A percentile compares a stretch with the other conserved stretches of the same genome.
These are phyloP conservation scores for Steatornis caripensis DNA, from an alignment of 2,113 vertebrate genomes.

Conservation along the genomic window DNA sequence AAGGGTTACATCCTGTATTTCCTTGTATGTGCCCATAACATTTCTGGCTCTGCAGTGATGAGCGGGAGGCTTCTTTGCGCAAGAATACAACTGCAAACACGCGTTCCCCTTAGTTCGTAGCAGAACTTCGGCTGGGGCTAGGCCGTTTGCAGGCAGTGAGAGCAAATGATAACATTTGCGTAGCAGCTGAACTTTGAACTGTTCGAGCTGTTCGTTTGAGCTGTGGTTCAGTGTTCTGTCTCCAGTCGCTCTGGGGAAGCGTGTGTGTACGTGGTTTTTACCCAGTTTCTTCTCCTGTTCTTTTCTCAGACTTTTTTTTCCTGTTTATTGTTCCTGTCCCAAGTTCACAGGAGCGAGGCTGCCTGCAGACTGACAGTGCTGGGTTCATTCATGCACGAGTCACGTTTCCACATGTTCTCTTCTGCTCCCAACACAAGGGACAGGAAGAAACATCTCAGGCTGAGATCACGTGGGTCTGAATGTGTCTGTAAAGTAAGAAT, in stretches of 20 bases:
- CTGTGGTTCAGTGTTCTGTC: neutral
- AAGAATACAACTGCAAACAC: neutral
- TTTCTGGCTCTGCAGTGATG: neutral
- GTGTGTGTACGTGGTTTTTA: neutral
- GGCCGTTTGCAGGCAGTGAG: neutral
- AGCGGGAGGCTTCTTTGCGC: neutral
- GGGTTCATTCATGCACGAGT: neutral
- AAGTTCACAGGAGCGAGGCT: neutral
- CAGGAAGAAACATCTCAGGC: neutral
- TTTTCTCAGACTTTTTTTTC: neutral
- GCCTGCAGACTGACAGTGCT: neutral
- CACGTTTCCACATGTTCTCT: neutral
- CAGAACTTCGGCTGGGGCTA: neutral
- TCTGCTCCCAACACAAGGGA: neutral
- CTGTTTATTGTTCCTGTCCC: neutral
- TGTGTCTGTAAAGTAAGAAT: neutral
- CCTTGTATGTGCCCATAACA: neutral
- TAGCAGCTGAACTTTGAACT: constrained; percentile 49
- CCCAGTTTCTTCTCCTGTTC: neutral
- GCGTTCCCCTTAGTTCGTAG: neutral
- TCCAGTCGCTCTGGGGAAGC: neutral
- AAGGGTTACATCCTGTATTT: neutral
- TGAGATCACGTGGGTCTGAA: neutral
- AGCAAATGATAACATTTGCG: constrained; percentile 6
- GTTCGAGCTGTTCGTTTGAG: neutral